phyloP scores from a whole-genome alignment of 1,140 invertebrate species.

The Drosophila littoralis region DNA sequence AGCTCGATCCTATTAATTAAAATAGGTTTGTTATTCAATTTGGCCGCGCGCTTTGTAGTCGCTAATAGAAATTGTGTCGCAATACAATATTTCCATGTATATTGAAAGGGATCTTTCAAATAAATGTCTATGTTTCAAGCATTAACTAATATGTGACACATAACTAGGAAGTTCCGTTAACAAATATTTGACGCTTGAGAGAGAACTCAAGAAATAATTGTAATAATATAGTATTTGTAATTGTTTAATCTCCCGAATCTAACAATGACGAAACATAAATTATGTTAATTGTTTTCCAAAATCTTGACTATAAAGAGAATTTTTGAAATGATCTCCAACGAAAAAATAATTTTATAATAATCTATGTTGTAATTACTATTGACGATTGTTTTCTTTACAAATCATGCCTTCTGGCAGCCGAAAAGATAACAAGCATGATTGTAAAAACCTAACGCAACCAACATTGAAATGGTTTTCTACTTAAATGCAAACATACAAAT shows the following conservation, averaged over 20 bases:
- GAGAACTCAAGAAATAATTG: slow-evolving; percentile 33
- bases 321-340: slow-evolving; percentile 61
- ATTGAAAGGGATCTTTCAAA: slow-evolving; percentile 45
- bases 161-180: slow-evolving; percentile 21
- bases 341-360: slow-evolving; percentile 25
- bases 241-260: slow-evolving; percentile 4
- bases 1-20: slow-evolving; percentile 37
- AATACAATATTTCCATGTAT: slow-evolving; percentile 18
- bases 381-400: slow-evolving; percentile 29
- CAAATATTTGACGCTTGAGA: slow-evolving; percentile 58
- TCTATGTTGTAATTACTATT: slow-evolving; percentile 31
- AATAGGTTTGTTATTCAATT: slow-evolving; percentile 52
- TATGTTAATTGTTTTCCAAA: slow-evolving; percentile 47
- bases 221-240: slow-evolving; percentile 14
- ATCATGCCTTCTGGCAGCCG: slow-evolving; percentile 10
- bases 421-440: slow-evolving; percentile 12
- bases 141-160: slow-evolving; percentile 16
- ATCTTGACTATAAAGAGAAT: slow-evolving; percentile 33
- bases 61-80: slow-evolving; percentile 20
- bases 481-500: slow-evolving; percentile 29
- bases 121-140: slow-evolving; percentile 54
- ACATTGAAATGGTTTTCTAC: slow-evolving; percentile 6
- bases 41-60: slow-evolving; percentile 30
- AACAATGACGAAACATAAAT: slow-evolving; percentile 50
- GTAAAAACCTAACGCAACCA: slow-evolving; percentile 16